phyloP scores from a whole-genome alignment of 2,797 vertebrate genomes.

The Clangula hyemalis region DNA sequence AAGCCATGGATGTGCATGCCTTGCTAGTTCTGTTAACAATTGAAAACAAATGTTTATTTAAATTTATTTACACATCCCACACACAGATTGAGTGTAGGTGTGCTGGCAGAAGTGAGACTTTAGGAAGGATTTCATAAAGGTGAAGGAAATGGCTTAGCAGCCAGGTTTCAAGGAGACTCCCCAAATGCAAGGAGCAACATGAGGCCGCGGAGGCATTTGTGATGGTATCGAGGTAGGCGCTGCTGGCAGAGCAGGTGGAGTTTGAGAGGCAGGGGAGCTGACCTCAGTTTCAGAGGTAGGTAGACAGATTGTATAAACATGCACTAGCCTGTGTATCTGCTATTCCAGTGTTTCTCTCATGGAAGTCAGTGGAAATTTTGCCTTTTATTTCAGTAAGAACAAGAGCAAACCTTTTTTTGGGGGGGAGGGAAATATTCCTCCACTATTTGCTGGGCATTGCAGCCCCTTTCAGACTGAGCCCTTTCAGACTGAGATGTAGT shows the following conservation, averaged over 20 bases:
- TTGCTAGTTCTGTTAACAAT: constrained; percentile 47
- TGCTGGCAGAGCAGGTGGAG: background rate
- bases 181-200: background rate
- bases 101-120: constrained; percentile 50
- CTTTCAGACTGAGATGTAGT: constrained; percentile 19
- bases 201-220: rapidly evolving
- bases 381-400: background rate
- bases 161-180: background rate
- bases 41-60: constrained; percentile 58
- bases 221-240: background rate
- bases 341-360: background rate
- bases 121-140: background rate
- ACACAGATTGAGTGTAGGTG: constrained; percentile 62
- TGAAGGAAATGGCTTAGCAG: background rate
- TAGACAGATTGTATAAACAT: background rate
- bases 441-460: background rate
- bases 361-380: background rate
- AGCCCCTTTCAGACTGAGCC: background rate
- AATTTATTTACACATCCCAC: constrained; percentile 48
- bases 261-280: background rate
- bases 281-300: background rate
- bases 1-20: background rate
- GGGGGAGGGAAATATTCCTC: background rate
- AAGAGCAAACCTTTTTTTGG: background rate
- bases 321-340: background rate